Evolutionary conservation across 2,888 invertebrate species (phyloP), one percentile per base, ranked within the genome.

Genomic region (Physocephala rufipes): DNA sequence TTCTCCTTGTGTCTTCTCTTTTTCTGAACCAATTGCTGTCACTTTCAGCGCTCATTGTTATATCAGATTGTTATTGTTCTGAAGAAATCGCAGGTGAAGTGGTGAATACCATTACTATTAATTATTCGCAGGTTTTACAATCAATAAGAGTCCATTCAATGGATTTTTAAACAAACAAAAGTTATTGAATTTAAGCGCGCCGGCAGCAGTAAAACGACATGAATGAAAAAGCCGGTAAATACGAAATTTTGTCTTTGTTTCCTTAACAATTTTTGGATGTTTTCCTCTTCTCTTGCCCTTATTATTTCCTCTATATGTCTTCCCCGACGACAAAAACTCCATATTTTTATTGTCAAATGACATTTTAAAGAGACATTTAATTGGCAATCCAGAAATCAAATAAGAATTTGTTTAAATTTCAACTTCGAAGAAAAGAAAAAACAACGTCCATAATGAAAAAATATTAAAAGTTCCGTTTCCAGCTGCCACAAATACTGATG

Each of bases 361-460:
- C 78, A 78, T 81, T 79, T 81, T 81, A 79, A 82, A 82, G 81
- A 82, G 82, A 77, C 80, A 79, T 81, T 82, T 82, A 82, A 82
- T 82, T 82, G 82, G 81, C 81, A 81, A 80, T 77, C 79, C 77
- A 73, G 64, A 55, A 51, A 74, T 65, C 69, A 70, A 64, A 66
- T 49, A 16, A 19, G 59, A 58, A 21, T 70, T 71, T 30, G 28
- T 51, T 47, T 4, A 28, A 47, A 53, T 43, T 43, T 75, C 77
- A 73, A 68, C 36, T 28, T 66, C n/a, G 45, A 68, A n/a, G 21
- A 36, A 9, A 28, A 59, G n/a, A 36, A 21, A 53, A 1, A 66
- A n/a, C 7, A 26, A 53, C 19, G 24, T 21, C 2, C 2, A 21
- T 2, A 36, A 58, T 16, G 16, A 19, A 21, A 51, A 51, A 68